A percentile compares a stretch with the other conserved stretches of the same genome.
Conservation (phyloP, 2,888 invertebrate species). For the Drosophila paramelanica region DNA sequence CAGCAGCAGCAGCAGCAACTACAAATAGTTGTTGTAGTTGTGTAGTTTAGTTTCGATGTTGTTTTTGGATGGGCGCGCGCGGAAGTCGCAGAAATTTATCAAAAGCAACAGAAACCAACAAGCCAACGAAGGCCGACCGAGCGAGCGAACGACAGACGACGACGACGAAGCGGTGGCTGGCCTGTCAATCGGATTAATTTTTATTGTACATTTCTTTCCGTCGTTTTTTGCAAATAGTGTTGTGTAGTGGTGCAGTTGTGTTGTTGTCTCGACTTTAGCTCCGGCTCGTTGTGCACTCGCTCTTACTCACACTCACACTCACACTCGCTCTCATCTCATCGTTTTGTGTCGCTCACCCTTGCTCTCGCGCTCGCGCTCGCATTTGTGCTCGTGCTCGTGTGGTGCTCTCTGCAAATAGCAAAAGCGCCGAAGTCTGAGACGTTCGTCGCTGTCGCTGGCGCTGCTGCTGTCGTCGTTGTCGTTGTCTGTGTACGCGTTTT, state of each 20-base stretch:
- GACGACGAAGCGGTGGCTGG: conserved; percentile 67
- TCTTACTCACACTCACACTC: conserved; percentile 17
- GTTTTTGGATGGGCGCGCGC: conserved; percentile 73
- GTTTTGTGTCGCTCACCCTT: conserved; percentile 36
- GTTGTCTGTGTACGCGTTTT: conserved; percentile 62
- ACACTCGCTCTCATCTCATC: conserved; percentile 18
- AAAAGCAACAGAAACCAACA: conserved; percentile 52
- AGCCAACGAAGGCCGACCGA: conserved; percentile 51
- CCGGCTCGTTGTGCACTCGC: conserved; percentile 23
- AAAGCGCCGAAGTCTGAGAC: conserved; percentile 56
- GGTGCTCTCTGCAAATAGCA: conserved; percentile 55
- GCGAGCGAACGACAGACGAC: conserved; percentile 46
- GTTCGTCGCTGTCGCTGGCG: conserved; percentile 41
- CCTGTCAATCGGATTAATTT: conserved; percentile 76
- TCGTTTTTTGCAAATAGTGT: conserved; percentile 61
- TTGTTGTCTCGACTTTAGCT: conserved; percentile 33
- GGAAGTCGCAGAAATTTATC: conserved; percentile 73
- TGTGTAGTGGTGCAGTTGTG: conserved; percentile 53
- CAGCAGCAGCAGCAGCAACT: conserved; percentile 58
- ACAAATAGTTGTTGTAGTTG: conserved; percentile 73
- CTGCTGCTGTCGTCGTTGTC: conserved; percentile 43
- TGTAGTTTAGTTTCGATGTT: conserved; percentile 73
- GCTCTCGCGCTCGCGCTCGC: conserved; percentile 32
- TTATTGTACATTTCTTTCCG: conserved; percentile 68
- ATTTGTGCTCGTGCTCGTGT: neutral